Evolutionary conservation across 2,113 vertebrate species (phyloP), one percentile per base, ranked within the genome.

Genomic region (Nothoprocta perdicaria): DNA sequence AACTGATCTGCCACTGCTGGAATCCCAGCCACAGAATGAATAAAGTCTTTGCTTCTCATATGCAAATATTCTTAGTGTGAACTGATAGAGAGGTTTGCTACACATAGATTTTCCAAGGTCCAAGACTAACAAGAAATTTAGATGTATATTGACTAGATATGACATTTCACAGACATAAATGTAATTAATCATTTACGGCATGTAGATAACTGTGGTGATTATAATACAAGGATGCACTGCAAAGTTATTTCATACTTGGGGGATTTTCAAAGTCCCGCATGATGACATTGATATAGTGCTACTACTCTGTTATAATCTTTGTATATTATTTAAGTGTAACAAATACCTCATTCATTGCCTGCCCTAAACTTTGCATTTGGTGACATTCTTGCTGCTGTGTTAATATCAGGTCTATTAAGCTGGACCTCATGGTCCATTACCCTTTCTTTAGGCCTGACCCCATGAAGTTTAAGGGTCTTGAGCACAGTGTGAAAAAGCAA

Each of bases 391-490:
- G 97, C 98, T 98, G 97, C 97, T 97, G 97, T 98, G 98, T 98
- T 98, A 98, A 98, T 98, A 97, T 97, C 91, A 16, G 97, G 95
- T 98, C 98, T 98, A 98, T 98, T 97, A 98, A 98, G 97, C 97
- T 96, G 97, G 97, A 98, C 97, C 98, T 98, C 98, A 98, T 97
- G 98, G 98, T 97, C 98, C 98, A 97, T 98, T 98, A 97, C 97
- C 97, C 97, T 98, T 99, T 98, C 98, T 99, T 98, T 98, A 97
- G 98, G 95, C 91, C 96, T 98, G 98, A 98, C 98, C 98, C 97
- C 98, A 97, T 96, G 98, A 98, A 98, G 98, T 98, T 98, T 98
- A 98, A 97, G 98, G 98, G 98, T 98, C 98, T 98, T 98, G 98
- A 97, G 96, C 98, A 98, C 97, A 98, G 97, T 98, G 98, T 99